A percentile compares a stretch with the other conserved stretches of the same genome.
Conservation (phyloP, 2,113 vertebrate genomes). For the Odobenus rosmarus region DNA sequence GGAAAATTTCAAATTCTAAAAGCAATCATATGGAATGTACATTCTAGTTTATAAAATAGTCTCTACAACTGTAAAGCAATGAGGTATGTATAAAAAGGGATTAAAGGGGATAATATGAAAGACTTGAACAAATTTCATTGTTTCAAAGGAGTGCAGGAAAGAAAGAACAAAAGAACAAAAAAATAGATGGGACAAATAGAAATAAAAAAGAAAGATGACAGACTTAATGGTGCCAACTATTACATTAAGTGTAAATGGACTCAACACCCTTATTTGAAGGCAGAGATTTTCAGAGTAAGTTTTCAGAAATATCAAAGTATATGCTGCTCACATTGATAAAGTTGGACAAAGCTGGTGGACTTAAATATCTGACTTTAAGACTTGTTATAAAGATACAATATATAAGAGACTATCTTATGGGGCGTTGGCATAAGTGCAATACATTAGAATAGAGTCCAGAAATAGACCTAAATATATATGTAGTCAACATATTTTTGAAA, state of each 20-base stretch:
- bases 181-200: background rate
- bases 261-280: background rate
- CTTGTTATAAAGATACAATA: background rate
- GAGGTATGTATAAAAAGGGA: background rate
- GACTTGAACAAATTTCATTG: background rate
- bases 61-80: background rate
- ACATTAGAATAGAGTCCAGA: background rate
- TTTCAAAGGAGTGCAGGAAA: background rate
- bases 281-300: background rate
- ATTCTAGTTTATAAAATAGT: background rate
- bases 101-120: background rate
- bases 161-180: background rate
- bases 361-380: background rate
- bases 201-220: background rate
- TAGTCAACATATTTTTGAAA: background rate
- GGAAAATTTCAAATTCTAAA: background rate
- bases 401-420: background rate
- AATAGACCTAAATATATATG: background rate
- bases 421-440: background rate
- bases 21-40: background rate
- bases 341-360: background rate
- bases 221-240: background rate
- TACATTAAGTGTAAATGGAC: slow-evolving; percentile 49
- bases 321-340: background rate
- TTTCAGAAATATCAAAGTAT: slow-evolving; percentile 9